Base-by-base conservation (phyloP, 2,888 invertebrate genomes). In the Catocala fraxini region DNA sequence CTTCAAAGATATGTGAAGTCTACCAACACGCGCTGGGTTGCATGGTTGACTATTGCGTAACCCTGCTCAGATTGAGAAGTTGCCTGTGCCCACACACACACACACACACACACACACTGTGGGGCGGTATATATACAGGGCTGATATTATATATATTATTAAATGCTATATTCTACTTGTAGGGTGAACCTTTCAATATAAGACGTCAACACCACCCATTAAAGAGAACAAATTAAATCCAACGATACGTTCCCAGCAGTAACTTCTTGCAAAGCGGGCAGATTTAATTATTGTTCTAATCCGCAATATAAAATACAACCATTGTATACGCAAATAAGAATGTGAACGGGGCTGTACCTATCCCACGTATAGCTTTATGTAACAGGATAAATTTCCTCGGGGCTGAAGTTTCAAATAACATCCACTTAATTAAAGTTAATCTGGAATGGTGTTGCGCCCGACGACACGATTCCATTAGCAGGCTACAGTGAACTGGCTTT, bases 371-470 rank as follows among this genome's bases (percentile, higher is more conserved):
- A 79, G 72, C 72, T 84, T 81, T 83, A 82, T 82, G 78, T 84
- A 86, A 83, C 81, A 78, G 83, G 85, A 87, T 87, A 87, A 86
- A 90, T 88, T 82, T 84, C 81, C 84, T 80, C 78, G 67, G 68
- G 81, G 76, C 79, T 83, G 81, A 88, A 89, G 88, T 89, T 88
- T 87, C 85, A 83, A 89, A 89, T 89, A 89, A 88, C 91, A 91
- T 88, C 86, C 88, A 85, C 88, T 91, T 91, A 91, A 91, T 92
- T 92, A 91, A 91, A 91, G 88, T 90, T 90, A 91, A 92, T 91
- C 90, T 88, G 80, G 82, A 89, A 88, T 88, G 85, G 87, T 85
- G 87, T 87, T 83, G 84, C 84, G 84, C 77, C 73, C 86, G 85
- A 82, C 86, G 84, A 89, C 89, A 89, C 84, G 89, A 88, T 89